Evolutionary conservation across 92 coral and sea anemone species (phyloP).

Genomic region (Epizoanthus scotinus): DNA sequence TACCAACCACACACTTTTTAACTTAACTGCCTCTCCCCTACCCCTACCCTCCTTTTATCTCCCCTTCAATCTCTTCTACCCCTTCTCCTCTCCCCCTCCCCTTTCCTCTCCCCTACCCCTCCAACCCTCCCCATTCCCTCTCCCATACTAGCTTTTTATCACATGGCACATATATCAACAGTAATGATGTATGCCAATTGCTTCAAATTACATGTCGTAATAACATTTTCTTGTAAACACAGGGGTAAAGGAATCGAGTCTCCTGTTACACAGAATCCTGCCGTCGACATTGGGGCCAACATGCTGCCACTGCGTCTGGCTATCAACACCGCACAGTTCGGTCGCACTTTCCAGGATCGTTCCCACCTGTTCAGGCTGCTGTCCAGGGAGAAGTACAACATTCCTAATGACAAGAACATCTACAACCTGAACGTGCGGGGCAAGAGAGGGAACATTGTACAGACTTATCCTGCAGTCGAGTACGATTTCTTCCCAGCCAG

Average conservation of each 20-base stretch:
- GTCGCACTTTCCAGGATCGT: constrained; percentile 97
- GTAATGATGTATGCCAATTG: too few species aligned
- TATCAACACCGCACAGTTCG: constrained; percentile 96
- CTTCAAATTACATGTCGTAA: too few species aligned
- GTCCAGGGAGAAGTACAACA: constrained; percentile 51
- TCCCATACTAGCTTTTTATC: too few species aligned
- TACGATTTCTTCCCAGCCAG: constrained; percentile 93
- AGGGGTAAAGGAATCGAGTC: constrained; percentile 60
- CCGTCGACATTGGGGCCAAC: constrained; percentile 77
- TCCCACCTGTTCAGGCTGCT: constrained; percentile 76
- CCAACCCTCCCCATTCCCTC: too few species aligned
- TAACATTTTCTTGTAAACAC: neutral
- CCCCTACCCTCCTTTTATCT: neutral
- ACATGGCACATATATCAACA: too few species aligned
- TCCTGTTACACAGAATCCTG: constrained; percentile 89
- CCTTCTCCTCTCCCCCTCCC: too few species aligned
- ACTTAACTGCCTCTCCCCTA: too few species aligned
- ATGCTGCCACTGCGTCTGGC: constrained; percentile 85
- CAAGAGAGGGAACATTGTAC: constrained; percentile 96
- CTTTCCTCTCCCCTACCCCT: neutral
- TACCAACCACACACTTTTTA: too few species aligned
- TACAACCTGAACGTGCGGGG: constrained; percentile 93
- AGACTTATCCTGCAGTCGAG: constrained; percentile 94
- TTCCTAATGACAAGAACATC: constrained; percentile 66
- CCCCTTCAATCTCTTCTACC: neutral